These are phyloP conservation scores for Lamellibrachia luymesi DNA, from an alignment of 1,140 invertebrate genomes.

Conservation along the genomic window DNA sequence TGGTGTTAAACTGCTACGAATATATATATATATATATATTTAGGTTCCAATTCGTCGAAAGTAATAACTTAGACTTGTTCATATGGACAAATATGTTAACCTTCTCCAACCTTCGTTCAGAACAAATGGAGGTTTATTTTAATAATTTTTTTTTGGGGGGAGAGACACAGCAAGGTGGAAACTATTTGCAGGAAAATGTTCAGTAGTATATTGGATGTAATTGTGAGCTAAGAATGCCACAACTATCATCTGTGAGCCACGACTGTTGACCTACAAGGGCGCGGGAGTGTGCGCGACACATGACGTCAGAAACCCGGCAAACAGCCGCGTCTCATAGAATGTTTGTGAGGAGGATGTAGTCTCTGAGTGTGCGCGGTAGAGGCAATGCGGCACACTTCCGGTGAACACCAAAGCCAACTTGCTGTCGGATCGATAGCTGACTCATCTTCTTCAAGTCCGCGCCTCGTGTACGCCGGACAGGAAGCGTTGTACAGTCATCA, in stretches of 20 bases:
- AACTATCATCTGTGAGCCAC: not conserved
- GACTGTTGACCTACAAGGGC: not conserved
- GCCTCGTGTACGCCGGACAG: conserved; percentile 18
- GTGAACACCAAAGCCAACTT: conserved; percentile 27
- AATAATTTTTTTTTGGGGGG: no score
- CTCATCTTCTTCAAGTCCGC: conserved; percentile 25
- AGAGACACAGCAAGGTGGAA: no score
- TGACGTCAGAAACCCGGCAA: not conserved
- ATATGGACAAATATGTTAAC: no score
- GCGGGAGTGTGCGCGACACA: not conserved
- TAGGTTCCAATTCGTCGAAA: no score
- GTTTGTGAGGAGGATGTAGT: conserved; percentile 27
- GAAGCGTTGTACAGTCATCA: conserved; percentile 17
- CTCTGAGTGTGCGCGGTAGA: conserved; percentile 22
- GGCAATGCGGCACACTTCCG: conserved; percentile 14
- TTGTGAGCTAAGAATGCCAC: not conserved
- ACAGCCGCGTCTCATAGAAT: not conserved
- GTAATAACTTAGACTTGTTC: no score
- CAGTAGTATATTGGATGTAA: not conserved
- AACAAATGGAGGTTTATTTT: no score
- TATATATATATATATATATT: not conserved
- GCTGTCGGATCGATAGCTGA: conserved; percentile 22
- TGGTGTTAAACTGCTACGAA: not conserved
- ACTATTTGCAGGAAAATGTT: no score
- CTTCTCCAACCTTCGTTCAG: no score